Conservation (phyloP, 2,113 vertebrate genomes). For the Spilogale gracilis region DNA sequence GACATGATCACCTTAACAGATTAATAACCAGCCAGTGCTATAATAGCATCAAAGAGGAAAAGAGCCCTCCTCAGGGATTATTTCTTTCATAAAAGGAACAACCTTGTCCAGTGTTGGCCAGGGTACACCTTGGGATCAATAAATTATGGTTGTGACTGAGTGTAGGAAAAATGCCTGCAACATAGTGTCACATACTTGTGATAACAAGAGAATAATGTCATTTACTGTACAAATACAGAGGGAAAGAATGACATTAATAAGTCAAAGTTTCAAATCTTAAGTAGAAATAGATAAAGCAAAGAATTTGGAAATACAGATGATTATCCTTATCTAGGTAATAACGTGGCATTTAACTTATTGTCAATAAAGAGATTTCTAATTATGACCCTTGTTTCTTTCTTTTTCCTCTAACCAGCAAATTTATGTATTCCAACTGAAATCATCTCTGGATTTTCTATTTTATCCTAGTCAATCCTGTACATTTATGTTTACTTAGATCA, state of each 20-base stretch:
- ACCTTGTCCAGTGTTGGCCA: constrained; percentile 44
- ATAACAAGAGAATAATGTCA: constrained; percentile 37
- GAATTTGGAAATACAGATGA: neutral
- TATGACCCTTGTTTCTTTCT: neutral
- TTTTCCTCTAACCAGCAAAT: neutral
- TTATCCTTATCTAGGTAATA: constrained; percentile 26
- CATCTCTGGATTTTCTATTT: constrained; percentile 19
- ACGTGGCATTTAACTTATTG: constrained; percentile 27
- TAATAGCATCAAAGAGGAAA: constrained; percentile 57
- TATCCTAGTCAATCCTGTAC: neutral
- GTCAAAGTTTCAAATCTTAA: constrained; percentile 27
- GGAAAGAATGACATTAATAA: constrained; percentile 3
- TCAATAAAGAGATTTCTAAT: neutral
- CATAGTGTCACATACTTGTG: neutral
- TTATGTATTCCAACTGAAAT: constrained; percentile 32
- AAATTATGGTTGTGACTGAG: constrained; percentile 55
- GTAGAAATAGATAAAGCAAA: neutral
- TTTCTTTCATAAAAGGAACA: constrained; percentile 69
- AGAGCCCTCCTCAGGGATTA: constrained; percentile 45
- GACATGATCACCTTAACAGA: constrained; percentile 5
- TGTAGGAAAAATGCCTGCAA: neutral
- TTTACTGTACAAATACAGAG: constrained; percentile 1
- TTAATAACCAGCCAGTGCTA: neutral
- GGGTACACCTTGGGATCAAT: constrained; percentile 65
- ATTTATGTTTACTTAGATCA: neutral